A percentile compares a stretch with the other conserved stretches of the same genome.
phyloP scores from a whole-genome alignment of 2,888 invertebrate genomes.

The Epiblema foenella region DNA sequence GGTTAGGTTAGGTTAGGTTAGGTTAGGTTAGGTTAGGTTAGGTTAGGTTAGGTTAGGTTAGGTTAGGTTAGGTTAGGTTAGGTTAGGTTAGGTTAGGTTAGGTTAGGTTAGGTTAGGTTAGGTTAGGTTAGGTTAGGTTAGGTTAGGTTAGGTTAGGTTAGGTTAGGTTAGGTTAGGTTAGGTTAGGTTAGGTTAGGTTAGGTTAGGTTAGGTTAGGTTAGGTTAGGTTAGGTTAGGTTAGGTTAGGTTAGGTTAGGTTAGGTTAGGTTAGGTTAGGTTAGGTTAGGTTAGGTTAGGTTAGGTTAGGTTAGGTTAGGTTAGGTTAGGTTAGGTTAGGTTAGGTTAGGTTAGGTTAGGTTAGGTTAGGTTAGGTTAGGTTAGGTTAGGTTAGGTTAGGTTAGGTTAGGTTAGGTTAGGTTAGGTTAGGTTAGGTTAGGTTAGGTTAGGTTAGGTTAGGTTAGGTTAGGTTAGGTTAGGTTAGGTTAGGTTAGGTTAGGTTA shows the following conservation, averaged over 20 bases:
- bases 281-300: slow-evolving; percentile 46
- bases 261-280: slow-evolving; percentile 42
- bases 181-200: slow-evolving; percentile 42
- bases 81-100: slow-evolving; percentile 39
- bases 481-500: not conserved
- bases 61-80: slow-evolving; percentile 37
- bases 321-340: slow-evolving; percentile 45
- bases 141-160: slow-evolving; percentile 43
- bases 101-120: slow-evolving; percentile 41
- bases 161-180: slow-evolving; percentile 44
- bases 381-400: slow-evolving; percentile 41
- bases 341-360: slow-evolving; percentile 47
- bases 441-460: slow-evolving; percentile 33
- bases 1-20: slow-evolving; percentile 47
- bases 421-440: slow-evolving; percentile 36
- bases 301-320: slow-evolving; percentile 46
- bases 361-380: slow-evolving; percentile 46
- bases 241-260: slow-evolving; percentile 43
- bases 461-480: not conserved
- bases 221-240: slow-evolving; percentile 44
- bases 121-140: slow-evolving; percentile 44
- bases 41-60: slow-evolving; percentile 41
- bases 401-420: slow-evolving; percentile 40
- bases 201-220: slow-evolving; percentile 44
- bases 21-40: slow-evolving; percentile 42